Evolutionary conservation across 2,888 invertebrate genomes (phyloP).

Genomic region (Pammene aurita): DNA sequence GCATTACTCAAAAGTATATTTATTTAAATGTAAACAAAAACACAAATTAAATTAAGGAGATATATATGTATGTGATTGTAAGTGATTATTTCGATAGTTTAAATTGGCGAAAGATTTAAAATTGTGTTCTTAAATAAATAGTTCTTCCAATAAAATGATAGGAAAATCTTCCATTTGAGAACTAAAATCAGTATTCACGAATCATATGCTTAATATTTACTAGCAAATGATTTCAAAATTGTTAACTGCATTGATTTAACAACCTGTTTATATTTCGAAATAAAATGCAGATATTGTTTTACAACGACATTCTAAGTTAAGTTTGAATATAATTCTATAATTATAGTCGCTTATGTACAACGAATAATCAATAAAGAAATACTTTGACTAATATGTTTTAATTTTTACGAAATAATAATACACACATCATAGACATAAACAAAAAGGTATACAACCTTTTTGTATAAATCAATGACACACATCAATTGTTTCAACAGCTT

Average conservation of each 20-base stretch:
- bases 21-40: constrained; percentile 23
- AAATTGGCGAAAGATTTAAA: constrained; percentile 9
- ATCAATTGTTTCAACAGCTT: not conserved
- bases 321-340: constrained; percentile 57
- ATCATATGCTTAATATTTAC: not conserved
- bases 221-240: constrained; percentile 14
- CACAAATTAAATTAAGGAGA: constrained; percentile 22
- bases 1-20: constrained; percentile 17
- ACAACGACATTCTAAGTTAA: constrained; percentile 46
- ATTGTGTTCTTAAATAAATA: constrained; percentile 14
- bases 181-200: constrained; percentile 13
- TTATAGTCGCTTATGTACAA: constrained; percentile 70
- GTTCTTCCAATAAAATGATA: constrained; percentile 28
- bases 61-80: not conserved
- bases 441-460: too few relatives aligned
- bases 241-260: constrained; percentile 3
- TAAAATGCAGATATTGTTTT: constrained; percentile 22
- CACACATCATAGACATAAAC: too few relatives aligned
- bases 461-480: too few relatives aligned
- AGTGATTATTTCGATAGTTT: constrained; percentile 7
- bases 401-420: constrained; percentile 28
- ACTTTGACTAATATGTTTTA: constrained; percentile 43
- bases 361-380: constrained; percentile 60
- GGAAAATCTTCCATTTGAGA: constrained; percentile 19
- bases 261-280: not conserved